phyloP scores from a whole-genome alignment of 2,888 invertebrate species.

The Ferdinandea cuprea region DNA sequence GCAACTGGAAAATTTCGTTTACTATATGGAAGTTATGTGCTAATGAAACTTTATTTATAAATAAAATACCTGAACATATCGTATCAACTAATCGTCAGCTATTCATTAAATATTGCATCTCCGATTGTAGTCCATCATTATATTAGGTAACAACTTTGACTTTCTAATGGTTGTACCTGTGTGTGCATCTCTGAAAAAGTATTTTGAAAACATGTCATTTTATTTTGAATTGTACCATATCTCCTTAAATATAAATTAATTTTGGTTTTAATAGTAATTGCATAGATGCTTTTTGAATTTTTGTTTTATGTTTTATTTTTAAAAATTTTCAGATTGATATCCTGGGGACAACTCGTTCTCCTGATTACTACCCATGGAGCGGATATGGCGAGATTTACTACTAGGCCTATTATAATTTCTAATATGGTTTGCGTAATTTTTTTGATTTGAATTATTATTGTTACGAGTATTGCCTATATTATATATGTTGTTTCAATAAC shows the following conservation, averaged over 20 bases:
- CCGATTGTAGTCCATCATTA: slow-evolving; percentile 3
- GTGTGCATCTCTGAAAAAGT: not conserved
- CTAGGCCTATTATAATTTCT: not conserved
- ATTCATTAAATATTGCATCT: slow-evolving; percentile 10
- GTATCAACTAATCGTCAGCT: not conserved
- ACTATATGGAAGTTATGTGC: slow-evolving; percentile 11
- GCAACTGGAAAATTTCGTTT: slow-evolving; percentile 8
- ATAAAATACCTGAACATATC: not conserved
- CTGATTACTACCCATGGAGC: not conserved
- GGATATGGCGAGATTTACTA: not conserved
- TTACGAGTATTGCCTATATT: slow-evolving; percentile 5
- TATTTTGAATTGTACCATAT: slow-evolving; percentile 5
- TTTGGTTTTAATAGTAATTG: not conserved
- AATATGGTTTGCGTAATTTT: not conserved
- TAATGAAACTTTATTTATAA: not conserved
- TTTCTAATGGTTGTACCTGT: not conserved
- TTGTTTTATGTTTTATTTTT: not conserved
- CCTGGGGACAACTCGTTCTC: not conserved
- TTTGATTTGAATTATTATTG: not conserved
- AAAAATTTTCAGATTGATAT: slow-evolving; percentile 10
- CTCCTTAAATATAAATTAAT: slow-evolving; percentile 9
- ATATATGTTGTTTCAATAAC: slow-evolving; percentile 19
- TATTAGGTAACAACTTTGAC: not conserved
- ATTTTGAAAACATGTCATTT: not conserved
- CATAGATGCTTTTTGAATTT: not conserved